Evolutionary conservation across 1,140 invertebrate species (phyloP).

Genomic region (Paracyclopina nana): DNA sequence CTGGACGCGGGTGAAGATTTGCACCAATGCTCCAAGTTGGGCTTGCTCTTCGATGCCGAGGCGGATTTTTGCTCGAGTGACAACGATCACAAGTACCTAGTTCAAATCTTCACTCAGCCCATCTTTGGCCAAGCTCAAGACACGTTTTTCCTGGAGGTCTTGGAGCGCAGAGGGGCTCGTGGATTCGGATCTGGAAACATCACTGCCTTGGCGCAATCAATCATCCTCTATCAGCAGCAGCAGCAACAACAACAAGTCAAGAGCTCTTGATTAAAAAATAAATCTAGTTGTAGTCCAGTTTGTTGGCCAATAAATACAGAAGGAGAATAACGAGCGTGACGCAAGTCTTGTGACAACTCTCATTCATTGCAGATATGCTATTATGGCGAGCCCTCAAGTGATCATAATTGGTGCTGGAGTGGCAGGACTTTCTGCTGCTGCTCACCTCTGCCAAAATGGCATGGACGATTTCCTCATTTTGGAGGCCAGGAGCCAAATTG

Average conservation of each 20-base stretch:
- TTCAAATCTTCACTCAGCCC: constrained; percentile 35
- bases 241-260: too few species aligned
- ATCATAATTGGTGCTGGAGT: constrained; percentile 31
- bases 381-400: too few species aligned
- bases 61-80: constrained; percentile 20
- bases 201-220: constrained; percentile 29
- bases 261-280: too few species aligned
- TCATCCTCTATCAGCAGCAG: constrained; percentile 19
- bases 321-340: too few species aligned
- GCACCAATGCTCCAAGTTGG: constrained; percentile 17
- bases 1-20: constrained; percentile 15
- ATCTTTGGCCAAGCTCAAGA: constrained; percentile 27
- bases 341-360: too few species aligned
- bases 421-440: constrained; percentile 29
- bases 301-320: too few species aligned
- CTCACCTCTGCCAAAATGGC: constrained; percentile 23
- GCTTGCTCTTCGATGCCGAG: constrained; percentile 28
- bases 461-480: constrained; percentile 26
- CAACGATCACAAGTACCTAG: constrained; percentile 27
- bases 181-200: constrained; percentile 37
- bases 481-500: constrained; percentile 28
- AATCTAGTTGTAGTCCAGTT: too few species aligned
- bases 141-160: constrained; percentile 36
- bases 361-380: too few species aligned
- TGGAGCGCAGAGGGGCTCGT: constrained; percentile 30